Conservation (phyloP, 2,797 vertebrate species). For the Catostomus latipinnis region DNA sequence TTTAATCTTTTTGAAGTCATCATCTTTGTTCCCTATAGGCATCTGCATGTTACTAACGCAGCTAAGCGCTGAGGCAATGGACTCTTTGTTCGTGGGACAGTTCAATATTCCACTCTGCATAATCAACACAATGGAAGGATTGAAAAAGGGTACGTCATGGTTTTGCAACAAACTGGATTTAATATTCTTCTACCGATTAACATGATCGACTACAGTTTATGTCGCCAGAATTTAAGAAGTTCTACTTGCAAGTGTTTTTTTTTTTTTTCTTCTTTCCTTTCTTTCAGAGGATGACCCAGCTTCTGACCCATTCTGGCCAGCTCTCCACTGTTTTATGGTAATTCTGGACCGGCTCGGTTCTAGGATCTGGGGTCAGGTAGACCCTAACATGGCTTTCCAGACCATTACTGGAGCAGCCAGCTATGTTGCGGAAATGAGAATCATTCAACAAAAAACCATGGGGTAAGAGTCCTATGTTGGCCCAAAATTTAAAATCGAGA, state of each 20-base stretch:
- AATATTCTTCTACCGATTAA: not conserved
- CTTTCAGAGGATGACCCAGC: constrained; percentile 73
- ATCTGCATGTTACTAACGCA: constrained; percentile 88
- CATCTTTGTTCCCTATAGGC: constrained; percentile 67
- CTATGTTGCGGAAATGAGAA: constrained; percentile 80
- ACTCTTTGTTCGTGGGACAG: constrained; percentile 82
- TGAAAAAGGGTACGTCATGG: constrained; percentile 70
- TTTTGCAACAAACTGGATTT: not conserved
- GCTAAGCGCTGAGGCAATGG: constrained; percentile 87
- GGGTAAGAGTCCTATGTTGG: constrained; percentile 68
- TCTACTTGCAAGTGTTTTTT: too few relatives aligned
- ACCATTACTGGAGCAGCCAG: constrained; percentile 82
- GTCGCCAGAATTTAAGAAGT: not conserved
- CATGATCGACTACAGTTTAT: not conserved
- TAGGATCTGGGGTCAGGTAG: constrained; percentile 87
- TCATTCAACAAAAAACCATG: constrained; percentile 74
- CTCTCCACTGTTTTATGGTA: constrained; percentile 88
- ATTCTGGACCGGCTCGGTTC: constrained; percentile 88
- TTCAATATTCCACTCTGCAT: constrained; percentile 85
- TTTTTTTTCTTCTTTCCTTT: too few relatives aligned
- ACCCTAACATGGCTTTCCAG: constrained; percentile 84
- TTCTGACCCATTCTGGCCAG: constrained; percentile 86
- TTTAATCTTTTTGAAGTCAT: not conserved
- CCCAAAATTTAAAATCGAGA: not conserved
- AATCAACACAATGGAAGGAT: constrained; percentile 81